These are phyloP conservation scores for Acanthacorydalis orientalis DNA, from an alignment of 2,888 invertebrate species.

Conservation along the genomic window DNA sequence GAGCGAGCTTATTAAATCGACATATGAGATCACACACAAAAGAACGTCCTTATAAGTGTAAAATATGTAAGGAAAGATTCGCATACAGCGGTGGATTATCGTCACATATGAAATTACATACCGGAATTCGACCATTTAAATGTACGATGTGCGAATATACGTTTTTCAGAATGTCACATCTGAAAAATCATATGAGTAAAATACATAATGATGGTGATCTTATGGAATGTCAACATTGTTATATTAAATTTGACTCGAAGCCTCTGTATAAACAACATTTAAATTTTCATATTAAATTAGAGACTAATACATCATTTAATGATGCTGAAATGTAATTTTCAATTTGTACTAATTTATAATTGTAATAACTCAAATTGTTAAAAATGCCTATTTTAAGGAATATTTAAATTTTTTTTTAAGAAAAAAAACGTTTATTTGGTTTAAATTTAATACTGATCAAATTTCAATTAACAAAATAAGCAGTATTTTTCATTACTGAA, in stretches of 20 bases:
- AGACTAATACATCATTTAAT: background rate
- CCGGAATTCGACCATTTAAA: constrained; percentile 3
- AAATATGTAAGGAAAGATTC: constrained; percentile 3
- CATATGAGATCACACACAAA: constrained; percentile 5
- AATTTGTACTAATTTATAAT: too few relatives aligned
- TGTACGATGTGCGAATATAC: constrained; percentile 3
- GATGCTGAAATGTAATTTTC: background rate
- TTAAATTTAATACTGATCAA: too few relatives aligned
- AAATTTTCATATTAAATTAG: background rate
- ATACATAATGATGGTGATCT: constrained; percentile 2
- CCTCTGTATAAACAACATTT: constrained; percentile 1
- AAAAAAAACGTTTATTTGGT: too few relatives aligned
- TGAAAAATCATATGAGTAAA: constrained; percentile 3
- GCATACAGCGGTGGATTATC: constrained; percentile 5
- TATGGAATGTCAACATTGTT: background rate
- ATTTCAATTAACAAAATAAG: too few relatives aligned
- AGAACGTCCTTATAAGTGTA: constrained; percentile 5
- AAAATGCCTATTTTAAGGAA: background rate
- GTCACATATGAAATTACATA: constrained; percentile 3
- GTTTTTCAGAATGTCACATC: constrained; percentile 5
- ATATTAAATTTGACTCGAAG: constrained; percentile 1
- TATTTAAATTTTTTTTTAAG: too few relatives aligned
- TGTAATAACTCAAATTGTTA: too few relatives aligned
- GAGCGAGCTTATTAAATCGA: constrained; percentile 1
- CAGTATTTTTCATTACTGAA: too few relatives aligned